These are phyloP conservation scores for Ostrea denselamellosa DNA, from an alignment of 1,140 invertebrate species.

Conservation along the genomic window DNA sequence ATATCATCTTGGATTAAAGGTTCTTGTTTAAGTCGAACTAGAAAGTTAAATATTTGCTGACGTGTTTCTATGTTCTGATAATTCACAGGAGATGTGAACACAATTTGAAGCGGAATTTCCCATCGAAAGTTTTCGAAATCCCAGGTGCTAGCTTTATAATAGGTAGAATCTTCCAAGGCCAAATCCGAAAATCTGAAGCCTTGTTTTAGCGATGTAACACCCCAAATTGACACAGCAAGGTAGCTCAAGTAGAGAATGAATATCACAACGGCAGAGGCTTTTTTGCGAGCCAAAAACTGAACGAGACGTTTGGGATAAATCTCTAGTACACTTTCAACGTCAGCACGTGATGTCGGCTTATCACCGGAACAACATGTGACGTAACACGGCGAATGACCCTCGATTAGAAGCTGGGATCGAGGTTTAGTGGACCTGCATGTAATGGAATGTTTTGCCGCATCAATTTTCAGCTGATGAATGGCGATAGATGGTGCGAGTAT, in stretches of 20 bases:
- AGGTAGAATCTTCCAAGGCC: slow-evolving; percentile 74
- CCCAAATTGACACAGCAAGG: slow-evolving; percentile 90
- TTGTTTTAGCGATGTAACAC: slow-evolving; percentile 85
- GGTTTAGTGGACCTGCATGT: slow-evolving; percentile 80
- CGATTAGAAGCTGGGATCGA: slow-evolving; percentile 43
- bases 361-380: slow-evolving; percentile 80
- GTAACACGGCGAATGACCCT: slow-evolving; percentile 58
- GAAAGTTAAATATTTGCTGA: slow-evolving; percentile 32
- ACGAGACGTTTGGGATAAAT: slow-evolving; percentile 55
- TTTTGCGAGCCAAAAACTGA: slow-evolving; percentile 69
- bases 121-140: slow-evolving; percentile 33
- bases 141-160: slow-evolving; percentile 49
- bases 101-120: slow-evolving; percentile 39
- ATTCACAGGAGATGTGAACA: neutral
- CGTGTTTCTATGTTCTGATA: neutral
- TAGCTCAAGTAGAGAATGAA: slow-evolving; percentile 90
- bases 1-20: slow-evolving; percentile 36
- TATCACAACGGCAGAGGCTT: slow-evolving; percentile 83
- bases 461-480: slow-evolving; percentile 92
- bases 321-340: slow-evolving; percentile 63
- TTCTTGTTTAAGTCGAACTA: slow-evolving; percentile 37
- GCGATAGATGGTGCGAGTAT: slow-evolving; percentile 96
- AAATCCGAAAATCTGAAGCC: slow-evolving; percentile 86
- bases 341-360: slow-evolving; percentile 73
- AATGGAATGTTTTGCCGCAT: slow-evolving; percentile 90